phyloP scores from a whole-genome alignment of 2,113 vertebrate species.

The Mugil cephalus region DNA sequence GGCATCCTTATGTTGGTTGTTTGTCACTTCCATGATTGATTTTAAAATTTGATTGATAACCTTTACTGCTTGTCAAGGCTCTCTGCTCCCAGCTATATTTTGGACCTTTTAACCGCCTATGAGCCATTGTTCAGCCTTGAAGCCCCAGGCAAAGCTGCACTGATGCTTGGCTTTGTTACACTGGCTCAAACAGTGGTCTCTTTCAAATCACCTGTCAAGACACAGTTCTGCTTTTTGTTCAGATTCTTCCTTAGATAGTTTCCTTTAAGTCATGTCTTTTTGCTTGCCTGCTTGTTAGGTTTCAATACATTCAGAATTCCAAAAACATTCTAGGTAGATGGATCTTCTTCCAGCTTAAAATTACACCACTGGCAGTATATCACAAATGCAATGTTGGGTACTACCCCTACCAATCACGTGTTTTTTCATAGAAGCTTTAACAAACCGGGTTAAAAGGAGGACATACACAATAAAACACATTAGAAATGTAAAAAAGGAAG shows the following conservation, averaged over 20 bases:
- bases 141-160: slow-evolving; percentile 17
- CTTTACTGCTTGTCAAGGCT: slow-evolving; percentile 55
- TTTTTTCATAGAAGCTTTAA: no score
- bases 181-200: slow-evolving; percentile 34
- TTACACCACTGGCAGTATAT: not conserved
- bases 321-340: not conserved
- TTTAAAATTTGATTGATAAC: slow-evolving; percentile 72
- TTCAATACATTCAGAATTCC: not conserved
- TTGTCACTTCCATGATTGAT: slow-evolving; percentile 69
- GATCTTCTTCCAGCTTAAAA: not conserved
- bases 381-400: no score
- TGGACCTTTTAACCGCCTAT: slow-evolving; percentile 59
- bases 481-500: no score
- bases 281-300: not conserved
- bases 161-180: slow-evolving; percentile 42
- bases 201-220: slow-evolving; percentile 45
- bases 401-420: no score
- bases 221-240: slow-evolving; percentile 4
- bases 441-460: no score
- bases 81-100: slow-evolving; percentile 47
- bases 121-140: slow-evolving; percentile 50
- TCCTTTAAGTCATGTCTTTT: not conserved
- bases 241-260: not conserved
- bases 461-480: no score
- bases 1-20: slow-evolving; percentile 52